Conservation (phyloP, 2,113 vertebrate species). For the Plecturocebus donacophilus region DNA sequence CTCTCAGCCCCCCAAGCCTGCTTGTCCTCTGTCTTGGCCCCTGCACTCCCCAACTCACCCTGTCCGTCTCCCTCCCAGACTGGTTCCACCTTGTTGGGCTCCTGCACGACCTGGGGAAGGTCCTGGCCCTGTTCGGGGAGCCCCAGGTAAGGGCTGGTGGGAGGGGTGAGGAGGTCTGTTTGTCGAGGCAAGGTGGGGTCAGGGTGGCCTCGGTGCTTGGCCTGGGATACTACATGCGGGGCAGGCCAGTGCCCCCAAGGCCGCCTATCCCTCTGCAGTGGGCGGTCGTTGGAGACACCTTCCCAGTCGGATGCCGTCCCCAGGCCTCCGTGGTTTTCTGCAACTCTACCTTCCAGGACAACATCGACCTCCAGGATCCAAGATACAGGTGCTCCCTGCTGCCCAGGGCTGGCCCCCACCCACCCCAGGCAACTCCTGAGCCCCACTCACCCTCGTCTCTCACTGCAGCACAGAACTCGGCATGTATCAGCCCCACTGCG, state of each 20-base stretch:
- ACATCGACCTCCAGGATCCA: constrained; percentile 89
- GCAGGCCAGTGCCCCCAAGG: neutral
- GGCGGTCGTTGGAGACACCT: constrained; percentile 97
- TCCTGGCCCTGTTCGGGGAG: constrained; percentile 91
- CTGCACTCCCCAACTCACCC: neutral
- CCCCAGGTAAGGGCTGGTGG: constrained; percentile 88
- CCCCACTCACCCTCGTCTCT: neutral
- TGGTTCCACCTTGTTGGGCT: constrained; percentile 97
- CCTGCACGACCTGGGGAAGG: constrained; percentile 95
- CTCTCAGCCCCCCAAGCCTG: neutral
- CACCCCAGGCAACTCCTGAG: accelerated
- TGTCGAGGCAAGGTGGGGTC: neutral
- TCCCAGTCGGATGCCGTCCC: constrained; percentile 93
- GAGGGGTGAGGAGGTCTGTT: neutral
- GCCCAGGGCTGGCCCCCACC: accelerated
- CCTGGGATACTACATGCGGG: no score
- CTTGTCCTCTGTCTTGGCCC: no score
- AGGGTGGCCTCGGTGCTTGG: neutral
- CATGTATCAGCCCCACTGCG: constrained; percentile 92
- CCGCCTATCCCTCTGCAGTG: constrained; percentile 84
- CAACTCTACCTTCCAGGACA: constrained; percentile 91
- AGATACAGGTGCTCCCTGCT: constrained; percentile 86
- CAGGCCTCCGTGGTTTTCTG: constrained; percentile 92
- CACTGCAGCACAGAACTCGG: constrained; percentile 88
- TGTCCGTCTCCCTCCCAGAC: constrained; percentile 80